Conservation (phyloP, 1,140 invertebrate genomes). For the Hydropsyche tenuis region DNA sequence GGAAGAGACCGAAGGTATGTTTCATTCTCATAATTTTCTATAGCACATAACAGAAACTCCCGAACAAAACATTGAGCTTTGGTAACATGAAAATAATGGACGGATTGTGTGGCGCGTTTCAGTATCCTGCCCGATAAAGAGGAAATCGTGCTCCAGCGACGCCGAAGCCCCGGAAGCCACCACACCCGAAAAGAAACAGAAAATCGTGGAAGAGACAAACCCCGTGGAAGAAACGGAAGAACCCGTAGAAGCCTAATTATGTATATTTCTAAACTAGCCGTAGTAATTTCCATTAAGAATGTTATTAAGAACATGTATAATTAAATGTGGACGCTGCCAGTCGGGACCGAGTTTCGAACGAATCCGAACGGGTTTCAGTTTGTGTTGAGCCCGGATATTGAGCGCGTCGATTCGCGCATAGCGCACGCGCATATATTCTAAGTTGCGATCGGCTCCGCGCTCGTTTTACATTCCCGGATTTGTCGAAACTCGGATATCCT, state of each 20-base stretch:
- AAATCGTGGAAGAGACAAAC: conserved; percentile 68
- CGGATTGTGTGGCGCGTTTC: not conserved
- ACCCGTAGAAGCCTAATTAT: conserved; percentile 69
- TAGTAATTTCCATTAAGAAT: conserved; percentile 48
- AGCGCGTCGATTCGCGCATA: too few species aligned
- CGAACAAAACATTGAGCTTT: too few species aligned
- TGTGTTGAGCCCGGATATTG: not conserved
- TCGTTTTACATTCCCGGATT: conserved; percentile 46
- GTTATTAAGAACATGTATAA: conserved; percentile 49
- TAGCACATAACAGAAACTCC: too few species aligned
- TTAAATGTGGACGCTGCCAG: conserved; percentile 48
- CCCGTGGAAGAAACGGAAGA: conserved; percentile 65
- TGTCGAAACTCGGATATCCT: conserved; percentile 39
- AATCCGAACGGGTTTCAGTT: conserved; percentile 29
- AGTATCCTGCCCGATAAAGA: conserved; percentile 67
- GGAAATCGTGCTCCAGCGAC: conserved; percentile 71
- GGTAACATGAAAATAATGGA: too few species aligned
- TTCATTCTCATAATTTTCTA: not conserved
- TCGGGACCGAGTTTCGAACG: conserved; percentile 38
- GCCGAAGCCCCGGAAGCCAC: conserved; percentile 66
- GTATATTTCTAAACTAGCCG: conserved; percentile 41
- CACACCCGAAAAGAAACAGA: conserved; percentile 75
- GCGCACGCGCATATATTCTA: too few species aligned
- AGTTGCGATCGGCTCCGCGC: not conserved
- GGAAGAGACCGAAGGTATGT: conserved; percentile 66